A percentile compares a stretch with the other conserved stretches of the same genome.
phyloP scores from a whole-genome alignment of 2,797 vertebrate genomes.

The Brachymystax lenok region DNA sequence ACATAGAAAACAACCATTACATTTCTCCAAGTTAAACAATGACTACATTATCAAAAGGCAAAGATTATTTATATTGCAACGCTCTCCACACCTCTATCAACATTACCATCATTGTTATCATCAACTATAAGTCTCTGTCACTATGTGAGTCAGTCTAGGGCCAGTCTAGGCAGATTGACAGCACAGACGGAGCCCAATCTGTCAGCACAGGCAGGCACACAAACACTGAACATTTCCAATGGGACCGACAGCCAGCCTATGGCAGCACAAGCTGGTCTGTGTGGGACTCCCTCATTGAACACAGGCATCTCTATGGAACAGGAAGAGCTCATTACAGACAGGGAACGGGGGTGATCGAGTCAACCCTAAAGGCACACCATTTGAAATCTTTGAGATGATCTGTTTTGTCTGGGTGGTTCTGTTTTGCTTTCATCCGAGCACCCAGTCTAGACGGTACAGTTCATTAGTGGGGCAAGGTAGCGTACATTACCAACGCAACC shows the following conservation, averaged over 20 bases:
- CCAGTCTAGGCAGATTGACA: constrained; percentile 67
- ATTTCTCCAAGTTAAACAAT: constrained; percentile 70
- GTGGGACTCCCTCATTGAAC: constrained; percentile 63
- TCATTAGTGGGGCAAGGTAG: constrained; percentile 51
- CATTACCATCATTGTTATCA: constrained; percentile 47
- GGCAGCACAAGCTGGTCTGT: constrained; percentile 26
- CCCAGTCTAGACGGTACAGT: constrained; percentile 59
- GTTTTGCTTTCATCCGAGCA: constrained; percentile 52
- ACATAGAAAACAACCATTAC: constrained; percentile 40
- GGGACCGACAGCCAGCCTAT: constrained; percentile 46
- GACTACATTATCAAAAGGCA: constrained; percentile 79
- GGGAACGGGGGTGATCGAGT: constrained; percentile 23
- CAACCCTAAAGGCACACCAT: constrained; percentile 16
- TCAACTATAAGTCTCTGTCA: constrained; percentile 44
- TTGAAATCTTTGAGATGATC: constrained; percentile 26
- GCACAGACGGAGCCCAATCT: constrained; percentile 58
- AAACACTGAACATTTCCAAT: constrained; percentile 42
- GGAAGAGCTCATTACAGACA: constrained; percentile 57
- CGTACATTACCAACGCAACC: constrained; percentile 12
- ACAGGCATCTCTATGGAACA: constrained; percentile 65
- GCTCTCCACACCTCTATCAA: constrained; percentile 70
- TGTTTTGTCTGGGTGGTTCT: constrained; percentile 50
- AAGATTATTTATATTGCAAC: constrained; percentile 83
- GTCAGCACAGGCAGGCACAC: constrained; percentile 69
- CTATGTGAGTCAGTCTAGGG: constrained; percentile 54